phyloP scores from a whole-genome alignment of 2,888 invertebrate species.

The Pseudococcus jackbeardsleyi region DNA sequence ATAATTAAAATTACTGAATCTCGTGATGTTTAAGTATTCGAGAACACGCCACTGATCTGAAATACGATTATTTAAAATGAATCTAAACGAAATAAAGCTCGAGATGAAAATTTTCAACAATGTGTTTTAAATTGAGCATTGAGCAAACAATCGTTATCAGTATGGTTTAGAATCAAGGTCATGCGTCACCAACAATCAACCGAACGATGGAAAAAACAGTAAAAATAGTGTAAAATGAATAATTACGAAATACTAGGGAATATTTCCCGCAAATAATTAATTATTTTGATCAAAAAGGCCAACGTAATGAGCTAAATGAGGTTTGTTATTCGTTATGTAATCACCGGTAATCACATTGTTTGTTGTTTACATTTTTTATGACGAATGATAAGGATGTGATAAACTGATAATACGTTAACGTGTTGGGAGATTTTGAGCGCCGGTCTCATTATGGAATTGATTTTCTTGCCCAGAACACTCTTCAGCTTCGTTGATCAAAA shows the following conservation, averaged over 20 bases:
- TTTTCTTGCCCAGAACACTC: neutral
- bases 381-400: conserved; percentile 37
- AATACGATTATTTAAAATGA: neutral
- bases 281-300: neutral
- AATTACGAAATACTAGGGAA: neutral
- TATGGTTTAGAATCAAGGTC: conserved; percentile 31
- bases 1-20: conserved; percentile 30
- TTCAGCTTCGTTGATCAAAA: neutral
- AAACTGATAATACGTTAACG: conserved; percentile 46
- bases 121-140: neutral
- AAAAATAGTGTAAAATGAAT: neutral
- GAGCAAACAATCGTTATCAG: neutral
- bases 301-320: neutral
- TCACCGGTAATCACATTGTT: neutral
- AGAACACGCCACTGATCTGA: conserved; percentile 20
- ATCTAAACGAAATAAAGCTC: neutral
- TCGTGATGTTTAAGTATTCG: conserved; percentile 18
- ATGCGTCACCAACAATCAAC: neutral
- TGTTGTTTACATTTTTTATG: neutral
- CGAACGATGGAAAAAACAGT: neutral
- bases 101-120: no score
- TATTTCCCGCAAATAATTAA: neutral
- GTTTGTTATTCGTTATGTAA: conserved; percentile 20
- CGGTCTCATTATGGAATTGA: conserved; percentile 20
- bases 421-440: neutral